Evolutionary conservation across 2,113 vertebrate species (phyloP).

Genomic region (Taxidea taxus): DNA sequence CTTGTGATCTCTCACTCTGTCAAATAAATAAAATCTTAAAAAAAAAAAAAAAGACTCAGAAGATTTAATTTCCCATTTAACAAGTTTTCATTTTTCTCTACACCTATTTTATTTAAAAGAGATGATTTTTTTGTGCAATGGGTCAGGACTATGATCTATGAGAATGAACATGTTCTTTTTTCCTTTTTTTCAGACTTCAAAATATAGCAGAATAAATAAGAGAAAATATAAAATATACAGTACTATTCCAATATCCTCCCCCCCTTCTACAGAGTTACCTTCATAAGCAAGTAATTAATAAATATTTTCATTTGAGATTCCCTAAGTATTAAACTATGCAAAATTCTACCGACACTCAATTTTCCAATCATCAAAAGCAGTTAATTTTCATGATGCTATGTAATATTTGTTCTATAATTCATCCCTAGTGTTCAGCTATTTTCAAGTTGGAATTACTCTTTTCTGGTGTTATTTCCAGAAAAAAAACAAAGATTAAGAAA

Average conservation of each 20-base stretch:
- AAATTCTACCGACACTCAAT: neutral
- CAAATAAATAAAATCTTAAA: too few relatives aligned
- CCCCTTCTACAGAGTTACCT: neutral
- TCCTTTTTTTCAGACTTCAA: neutral
- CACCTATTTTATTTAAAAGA: neutral
- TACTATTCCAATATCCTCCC: neutral
- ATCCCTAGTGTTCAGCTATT: neutral
- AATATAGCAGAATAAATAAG: neutral
- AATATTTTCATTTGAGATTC: neutral
- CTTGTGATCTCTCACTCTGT: too few relatives aligned
- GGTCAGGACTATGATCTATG: neutral
- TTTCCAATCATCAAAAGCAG: neutral
- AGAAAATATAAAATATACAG: neutral
- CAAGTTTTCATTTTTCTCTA: neutral
- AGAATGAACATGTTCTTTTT: neutral
- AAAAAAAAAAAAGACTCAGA: neutral
- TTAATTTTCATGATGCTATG: neutral
- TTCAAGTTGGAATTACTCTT: neutral
- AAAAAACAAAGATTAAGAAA: neutral
- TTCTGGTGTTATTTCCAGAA: neutral
- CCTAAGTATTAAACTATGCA: neutral
- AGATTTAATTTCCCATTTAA: neutral
- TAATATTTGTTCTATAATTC: neutral
- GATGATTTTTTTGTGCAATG: neutral
- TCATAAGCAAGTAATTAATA: neutral